phyloP scores from a whole-genome alignment of 2,888 invertebrate species.

The Vandiemenella viatica region DNA sequence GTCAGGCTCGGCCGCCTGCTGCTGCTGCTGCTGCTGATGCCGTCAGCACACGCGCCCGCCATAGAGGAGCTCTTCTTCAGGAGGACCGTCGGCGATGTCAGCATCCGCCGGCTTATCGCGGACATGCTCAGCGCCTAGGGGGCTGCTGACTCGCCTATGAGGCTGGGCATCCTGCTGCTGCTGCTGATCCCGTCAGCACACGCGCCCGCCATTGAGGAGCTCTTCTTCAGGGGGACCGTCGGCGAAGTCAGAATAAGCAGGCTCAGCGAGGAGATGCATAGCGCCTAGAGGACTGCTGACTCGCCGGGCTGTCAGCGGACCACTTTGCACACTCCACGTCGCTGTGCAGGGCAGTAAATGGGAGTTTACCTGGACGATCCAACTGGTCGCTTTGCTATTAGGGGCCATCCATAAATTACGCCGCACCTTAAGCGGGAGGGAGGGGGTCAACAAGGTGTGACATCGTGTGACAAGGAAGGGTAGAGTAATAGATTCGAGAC shows the following conservation, averaged over 20 bases:
- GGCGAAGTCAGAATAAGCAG: conserved; percentile 60
- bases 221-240: conserved; percentile 65
- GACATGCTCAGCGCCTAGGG: conserved; percentile 37
- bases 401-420: too few relatives aligned
- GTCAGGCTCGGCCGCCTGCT: conserved; percentile 58
- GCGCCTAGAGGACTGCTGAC: background rate
- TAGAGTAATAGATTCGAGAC: too few relatives aligned
- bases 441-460: too few relatives aligned
- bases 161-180: conserved; percentile 36
- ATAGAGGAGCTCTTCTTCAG: conserved; percentile 62
- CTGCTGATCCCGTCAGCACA: conserved; percentile 53
- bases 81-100: conserved; percentile 57
- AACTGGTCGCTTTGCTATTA: too few relatives aligned
- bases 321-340: too few relatives aligned
- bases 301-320: background rate
- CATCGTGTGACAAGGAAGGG: too few relatives aligned
- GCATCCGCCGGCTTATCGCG: conserved; percentile 50
- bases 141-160: too few relatives aligned
- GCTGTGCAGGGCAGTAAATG: too few relatives aligned
- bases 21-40: conserved; percentile 52
- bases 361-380: too few relatives aligned
- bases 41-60: conserved; percentile 34
- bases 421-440: too few relatives aligned
- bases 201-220: conserved; percentile 40
- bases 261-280: conserved; percentile 48